Conservation (phyloP, 1,140 invertebrate genomes). For the Chironomus tepperi region DNA sequence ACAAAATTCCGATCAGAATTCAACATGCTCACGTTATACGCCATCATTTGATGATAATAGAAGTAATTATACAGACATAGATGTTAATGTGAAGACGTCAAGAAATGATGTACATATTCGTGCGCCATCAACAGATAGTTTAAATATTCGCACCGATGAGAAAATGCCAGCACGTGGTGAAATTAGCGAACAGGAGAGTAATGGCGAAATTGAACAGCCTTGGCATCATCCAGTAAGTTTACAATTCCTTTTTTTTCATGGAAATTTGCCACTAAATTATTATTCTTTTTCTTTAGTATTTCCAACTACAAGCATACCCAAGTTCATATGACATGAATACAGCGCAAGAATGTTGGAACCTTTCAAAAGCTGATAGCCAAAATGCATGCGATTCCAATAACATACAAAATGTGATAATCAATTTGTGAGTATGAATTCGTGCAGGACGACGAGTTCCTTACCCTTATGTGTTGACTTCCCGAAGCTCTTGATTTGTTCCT, state of each 20-base stretch:
- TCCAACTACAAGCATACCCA: constrained; percentile 21
- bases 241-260: background rate
- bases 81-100: constrained; percentile 24
- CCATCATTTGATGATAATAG: constrained; percentile 30
- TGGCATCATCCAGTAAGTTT: constrained; percentile 49
- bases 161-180: constrained; percentile 74
- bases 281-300: constrained; percentile 21
- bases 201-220: constrained; percentile 58
- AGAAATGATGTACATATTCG: constrained; percentile 29
- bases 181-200: constrained; percentile 72
- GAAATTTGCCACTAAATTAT: constrained; percentile 2
- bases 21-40: constrained; percentile 23
- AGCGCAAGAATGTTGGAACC: constrained; percentile 32
- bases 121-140: constrained; percentile 34
- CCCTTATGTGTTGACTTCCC: too few relatives aligned
- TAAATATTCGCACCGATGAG: constrained; percentile 73
- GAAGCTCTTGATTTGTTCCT: too few relatives aligned
- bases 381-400: constrained; percentile 21
- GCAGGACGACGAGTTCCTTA: too few relatives aligned
- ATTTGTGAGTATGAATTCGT: constrained; percentile 22
- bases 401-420: constrained; percentile 20
- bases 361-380: constrained; percentile 20
- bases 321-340: constrained; percentile 26
- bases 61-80: constrained; percentile 26
- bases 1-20: constrained; percentile 19